Percentiles rank a stretch among this genome's conserved stretches.
phyloP scores from a whole-genome alignment of 2,113 vertebrate genomes.

The Microtus pennsylvanicus region DNA sequence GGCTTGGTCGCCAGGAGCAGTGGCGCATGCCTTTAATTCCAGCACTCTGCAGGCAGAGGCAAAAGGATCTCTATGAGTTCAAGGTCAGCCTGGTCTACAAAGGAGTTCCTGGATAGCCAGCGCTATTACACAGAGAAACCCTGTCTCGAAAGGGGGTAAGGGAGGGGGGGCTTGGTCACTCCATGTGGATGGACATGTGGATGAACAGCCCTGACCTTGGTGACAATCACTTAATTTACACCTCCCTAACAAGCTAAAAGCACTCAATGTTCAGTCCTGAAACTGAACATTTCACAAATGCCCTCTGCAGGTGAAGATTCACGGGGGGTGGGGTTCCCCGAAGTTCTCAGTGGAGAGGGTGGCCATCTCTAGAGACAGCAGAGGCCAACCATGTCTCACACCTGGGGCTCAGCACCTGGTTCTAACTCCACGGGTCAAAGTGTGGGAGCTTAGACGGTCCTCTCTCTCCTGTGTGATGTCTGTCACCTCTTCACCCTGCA shows the following conservation, averaged over 20 bases:
- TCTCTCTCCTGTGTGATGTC: background rate
- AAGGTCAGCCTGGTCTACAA: no score
- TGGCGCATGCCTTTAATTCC: no score
- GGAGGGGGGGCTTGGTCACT: background rate
- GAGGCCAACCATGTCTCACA: rapidly evolving
- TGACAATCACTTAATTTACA: background rate
- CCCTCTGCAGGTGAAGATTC: background rate
- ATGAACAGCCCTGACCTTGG: background rate
- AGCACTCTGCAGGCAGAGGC: no score
- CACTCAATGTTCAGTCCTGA: background rate
- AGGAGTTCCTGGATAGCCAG: no score
- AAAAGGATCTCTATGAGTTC: no score
- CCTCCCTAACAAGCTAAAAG: background rate
- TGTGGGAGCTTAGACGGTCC: background rate
- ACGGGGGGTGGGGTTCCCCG: rapidly evolving
- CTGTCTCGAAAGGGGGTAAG: no score
- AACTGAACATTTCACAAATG: background rate
- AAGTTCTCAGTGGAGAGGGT: background rate
- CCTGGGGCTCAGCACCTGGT: no score
- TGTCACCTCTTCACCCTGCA: background rate
- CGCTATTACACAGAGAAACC: no score
- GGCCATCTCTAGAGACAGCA: background rate
- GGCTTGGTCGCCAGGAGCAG: no score
- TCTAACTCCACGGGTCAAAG: background rate
- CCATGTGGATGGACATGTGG: background rate